These are phyloP conservation scores for Drosophila recens DNA, from an alignment of 2,888 invertebrate genomes.

Conservation along the genomic window DNA sequence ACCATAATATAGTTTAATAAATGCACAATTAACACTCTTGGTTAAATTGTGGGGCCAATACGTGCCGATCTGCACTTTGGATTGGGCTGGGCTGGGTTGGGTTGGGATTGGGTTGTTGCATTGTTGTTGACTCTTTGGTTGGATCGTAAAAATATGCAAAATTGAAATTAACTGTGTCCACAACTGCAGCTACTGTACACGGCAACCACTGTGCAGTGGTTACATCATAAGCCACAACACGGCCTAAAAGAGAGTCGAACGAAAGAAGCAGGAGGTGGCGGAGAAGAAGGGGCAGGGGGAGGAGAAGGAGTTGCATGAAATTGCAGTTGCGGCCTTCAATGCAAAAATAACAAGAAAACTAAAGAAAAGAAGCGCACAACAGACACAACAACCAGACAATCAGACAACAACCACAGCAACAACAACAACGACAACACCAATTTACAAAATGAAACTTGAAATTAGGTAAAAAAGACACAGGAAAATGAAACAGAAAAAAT, in stretches of 20 bases:
- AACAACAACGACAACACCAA: conserved; percentile 37
- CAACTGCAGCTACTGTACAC: conserved; percentile 10
- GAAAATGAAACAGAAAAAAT: conserved; percentile 47
- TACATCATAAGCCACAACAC: conserved; percentile 42
- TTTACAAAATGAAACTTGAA: conserved; percentile 58
- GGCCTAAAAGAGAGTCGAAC: conserved; percentile 4
- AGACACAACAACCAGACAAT: conserved; percentile 28
- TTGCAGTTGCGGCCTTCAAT: conserved; percentile 65
- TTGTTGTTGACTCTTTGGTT: conserved; percentile 26
- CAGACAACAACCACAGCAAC: conserved; percentile 9
- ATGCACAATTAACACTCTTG: conserved; percentile 65
- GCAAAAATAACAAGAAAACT: conserved; percentile 30
- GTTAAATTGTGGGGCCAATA: conserved; percentile 15
- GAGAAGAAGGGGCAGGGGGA: not conserved
- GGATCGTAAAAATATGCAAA: conserved; percentile 59
- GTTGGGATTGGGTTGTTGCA: not conserved
- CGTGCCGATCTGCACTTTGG: not conserved
- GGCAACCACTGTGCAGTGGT: conserved; percentile 24
- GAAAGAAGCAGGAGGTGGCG: not conserved
- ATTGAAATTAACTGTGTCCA: conserved; percentile 55
- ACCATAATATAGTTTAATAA: conserved; percentile 60
- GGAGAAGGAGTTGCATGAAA: conserved; percentile 47
- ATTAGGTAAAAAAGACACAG: conserved; percentile 66
- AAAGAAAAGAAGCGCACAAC: conserved; percentile 48
- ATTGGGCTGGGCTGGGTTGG: not conserved